Percentiles rank a stretch among this genome's conserved stretches.
Evolutionary conservation across 2,113 vertebrate genomes (phyloP).

Genomic region (Gobiocypris rarus): DNA sequence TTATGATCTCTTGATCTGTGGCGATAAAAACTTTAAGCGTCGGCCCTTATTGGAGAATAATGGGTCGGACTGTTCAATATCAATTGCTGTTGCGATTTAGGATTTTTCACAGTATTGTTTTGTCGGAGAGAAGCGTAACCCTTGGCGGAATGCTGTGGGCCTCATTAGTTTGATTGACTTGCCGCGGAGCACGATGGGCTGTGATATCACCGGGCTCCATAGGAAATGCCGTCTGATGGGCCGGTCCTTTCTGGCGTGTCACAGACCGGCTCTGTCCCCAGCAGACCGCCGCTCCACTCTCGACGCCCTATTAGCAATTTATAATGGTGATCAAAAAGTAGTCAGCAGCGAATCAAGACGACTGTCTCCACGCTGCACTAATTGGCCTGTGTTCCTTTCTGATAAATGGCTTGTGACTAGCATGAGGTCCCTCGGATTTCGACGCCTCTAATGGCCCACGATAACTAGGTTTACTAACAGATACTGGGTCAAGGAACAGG

Average conservation of each 20-base stretch:
- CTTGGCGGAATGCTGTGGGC: slow-evolving; percentile 53
- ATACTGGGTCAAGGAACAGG: slow-evolving; percentile 92
- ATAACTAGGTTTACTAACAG: slow-evolving; percentile 98
- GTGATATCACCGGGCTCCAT: slow-evolving; percentile 84
- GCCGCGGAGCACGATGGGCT: slow-evolving; percentile 85
- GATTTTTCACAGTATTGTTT: slow-evolving; percentile 65
- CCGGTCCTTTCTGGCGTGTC: slow-evolving; percentile 90
- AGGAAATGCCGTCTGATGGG: slow-evolving; percentile 90
- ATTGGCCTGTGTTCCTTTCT: slow-evolving; percentile 99
- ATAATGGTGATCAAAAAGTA: slow-evolving; percentile 99
- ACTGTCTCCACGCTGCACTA: slow-evolving; percentile 96
- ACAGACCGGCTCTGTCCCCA: slow-evolving; percentile 80
- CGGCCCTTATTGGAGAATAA: slow-evolving; percentile 95
- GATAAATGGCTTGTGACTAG: slow-evolving; percentile 96
- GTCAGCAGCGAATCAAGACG: slow-evolving; percentile 98
- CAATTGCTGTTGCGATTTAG: slow-evolving; percentile 53
- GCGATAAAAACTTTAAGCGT: slow-evolving; percentile 94
- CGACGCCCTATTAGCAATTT: slow-evolving; percentile 99
- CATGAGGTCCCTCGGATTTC: slow-evolving; percentile 83
- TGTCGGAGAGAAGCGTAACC: slow-evolving; percentile 73
- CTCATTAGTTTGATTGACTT: slow-evolving; percentile 97
- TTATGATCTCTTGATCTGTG: slow-evolving; percentile 99
- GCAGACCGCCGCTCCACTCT: slow-evolving; percentile 85
- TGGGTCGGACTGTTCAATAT: slow-evolving; percentile 74
- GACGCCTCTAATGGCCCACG: slow-evolving; percentile 93